Percentiles rank a stretch among this genome's conserved stretches.
phyloP scores from a whole-genome alignment of 2,888 invertebrate genomes.

The Neocrepidodera transversa region DNA sequence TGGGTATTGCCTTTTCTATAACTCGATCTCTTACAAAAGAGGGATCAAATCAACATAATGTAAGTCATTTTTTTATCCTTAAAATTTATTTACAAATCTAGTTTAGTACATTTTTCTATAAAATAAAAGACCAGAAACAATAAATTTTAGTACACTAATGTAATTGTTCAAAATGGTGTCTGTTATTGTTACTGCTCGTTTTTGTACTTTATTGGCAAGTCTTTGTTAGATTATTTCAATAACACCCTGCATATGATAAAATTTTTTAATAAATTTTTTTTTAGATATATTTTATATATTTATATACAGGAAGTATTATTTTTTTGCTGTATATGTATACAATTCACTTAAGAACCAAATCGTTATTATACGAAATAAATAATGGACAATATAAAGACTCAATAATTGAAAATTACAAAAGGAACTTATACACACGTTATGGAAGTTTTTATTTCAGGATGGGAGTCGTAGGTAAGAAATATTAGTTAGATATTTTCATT shows the following conservation, averaged over 20 bases:
- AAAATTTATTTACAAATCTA: too few species aligned
- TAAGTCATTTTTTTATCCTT: constrained; percentile 27
- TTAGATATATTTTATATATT: constrained; percentile 84
- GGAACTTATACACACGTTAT: constrained; percentile 62
- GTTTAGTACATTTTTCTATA: too few species aligned
- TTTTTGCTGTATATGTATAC: constrained; percentile 71
- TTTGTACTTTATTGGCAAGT: too few species aligned
- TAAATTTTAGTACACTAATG: too few species aligned
- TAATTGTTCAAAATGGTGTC: too few species aligned
- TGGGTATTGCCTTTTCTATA: constrained; percentile 85
- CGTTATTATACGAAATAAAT: constrained; percentile 38
- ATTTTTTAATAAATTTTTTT: constrained; percentile 52
- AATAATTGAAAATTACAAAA: constrained; percentile 20
- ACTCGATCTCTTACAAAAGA: constrained; percentile 83
- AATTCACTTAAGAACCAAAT: constrained; percentile 68
- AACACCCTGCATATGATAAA: neutral
- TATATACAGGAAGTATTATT: constrained; percentile 77
- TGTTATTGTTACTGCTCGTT: too few species aligned
- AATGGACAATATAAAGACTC: constrained; percentile 13
- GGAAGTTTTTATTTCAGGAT: constrained; percentile 88
- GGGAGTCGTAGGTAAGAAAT: constrained; percentile 74
- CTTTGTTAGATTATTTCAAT: too few species aligned
- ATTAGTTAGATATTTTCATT: neutral
- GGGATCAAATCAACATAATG: constrained; percentile 70
- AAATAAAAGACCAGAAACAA: too few species aligned